A percentile compares a stretch with the other conserved stretches of the same genome.
These are phyloP conservation scores for Boulengeromyrus knoepffleri DNA, from an alignment of 2,113 vertebrate genomes.

Conservation along the genomic window DNA sequence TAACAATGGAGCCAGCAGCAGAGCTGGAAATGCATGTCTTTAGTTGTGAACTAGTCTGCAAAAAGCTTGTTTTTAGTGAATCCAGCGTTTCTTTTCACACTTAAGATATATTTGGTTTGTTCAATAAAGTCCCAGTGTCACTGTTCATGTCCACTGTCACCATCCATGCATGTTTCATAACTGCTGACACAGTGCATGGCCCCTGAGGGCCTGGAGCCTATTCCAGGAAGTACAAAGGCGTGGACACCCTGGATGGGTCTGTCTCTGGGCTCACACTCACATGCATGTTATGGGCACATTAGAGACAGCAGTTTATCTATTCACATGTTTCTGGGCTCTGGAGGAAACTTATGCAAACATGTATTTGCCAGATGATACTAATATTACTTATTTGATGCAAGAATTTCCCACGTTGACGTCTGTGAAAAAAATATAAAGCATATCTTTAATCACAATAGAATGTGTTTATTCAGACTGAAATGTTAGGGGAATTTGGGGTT, in stretches of 20 bases:
- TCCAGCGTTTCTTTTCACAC: not conserved
- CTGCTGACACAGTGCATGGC: not conserved
- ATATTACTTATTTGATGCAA: not conserved
- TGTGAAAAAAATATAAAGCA: not conserved
- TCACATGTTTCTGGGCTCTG: not conserved
- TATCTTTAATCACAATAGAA: not conserved
- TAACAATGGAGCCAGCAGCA: not conserved
- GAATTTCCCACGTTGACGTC: not conserved
- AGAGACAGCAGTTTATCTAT: not conserved
- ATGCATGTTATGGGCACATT: not conserved
- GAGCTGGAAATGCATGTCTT: not conserved
- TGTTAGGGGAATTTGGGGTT: not conserved
- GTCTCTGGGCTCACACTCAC: not conserved
- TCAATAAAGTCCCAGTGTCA: not conserved
- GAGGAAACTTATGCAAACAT: not conserved
- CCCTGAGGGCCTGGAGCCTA: not conserved
- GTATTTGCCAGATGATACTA: not conserved
- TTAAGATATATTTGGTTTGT: not conserved
- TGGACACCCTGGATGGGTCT: not conserved
- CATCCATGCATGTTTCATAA: not conserved
- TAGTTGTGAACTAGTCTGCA: not conserved
- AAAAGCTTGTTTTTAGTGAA: not conserved
- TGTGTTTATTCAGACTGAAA: not conserved
- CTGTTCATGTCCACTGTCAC: not conserved
- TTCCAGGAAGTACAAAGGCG: not conserved